A percentile compares a stretch with the other conserved stretches of the same genome.
Conservation (phyloP, 2,797 vertebrate species). For the Poeciliopsis presidionis region DNA sequence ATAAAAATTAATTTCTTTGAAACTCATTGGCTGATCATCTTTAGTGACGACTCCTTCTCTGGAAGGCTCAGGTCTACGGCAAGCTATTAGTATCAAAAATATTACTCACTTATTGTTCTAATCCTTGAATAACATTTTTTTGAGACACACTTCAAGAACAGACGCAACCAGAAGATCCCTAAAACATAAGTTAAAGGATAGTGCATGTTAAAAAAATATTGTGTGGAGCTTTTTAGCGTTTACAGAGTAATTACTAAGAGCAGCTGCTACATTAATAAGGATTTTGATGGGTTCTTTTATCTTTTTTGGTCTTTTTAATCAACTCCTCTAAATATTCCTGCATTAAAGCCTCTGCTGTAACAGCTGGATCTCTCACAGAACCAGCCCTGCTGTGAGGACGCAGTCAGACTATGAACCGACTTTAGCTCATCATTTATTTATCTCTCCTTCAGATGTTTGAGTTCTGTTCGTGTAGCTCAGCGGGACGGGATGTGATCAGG, state of each 20-base stretch:
- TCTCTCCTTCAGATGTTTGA: slow-evolving; percentile 1
- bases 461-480: neutral
- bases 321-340: neutral
- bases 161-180: neutral
- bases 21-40: too few relatives aligned
- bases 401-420: neutral
- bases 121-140: neutral
- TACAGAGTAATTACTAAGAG: neutral
- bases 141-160: neutral
- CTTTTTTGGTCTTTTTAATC: neutral
- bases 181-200: too few relatives aligned
- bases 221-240: neutral
- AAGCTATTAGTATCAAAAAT: neutral
- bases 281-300: neutral
- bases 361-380: neutral
- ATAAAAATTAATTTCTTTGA: too few relatives aligned
- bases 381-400: neutral
- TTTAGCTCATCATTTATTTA: neutral
- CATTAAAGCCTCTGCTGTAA: neutral
- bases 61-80: neutral
- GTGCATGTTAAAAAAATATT: too few relatives aligned
- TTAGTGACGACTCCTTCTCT: too few relatives aligned
- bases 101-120: neutral
- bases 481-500: neutral
- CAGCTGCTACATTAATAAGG: neutral